phyloP scores from a whole-genome alignment of 2,113 vertebrate genomes.

The Leucosticte australis region DNA sequence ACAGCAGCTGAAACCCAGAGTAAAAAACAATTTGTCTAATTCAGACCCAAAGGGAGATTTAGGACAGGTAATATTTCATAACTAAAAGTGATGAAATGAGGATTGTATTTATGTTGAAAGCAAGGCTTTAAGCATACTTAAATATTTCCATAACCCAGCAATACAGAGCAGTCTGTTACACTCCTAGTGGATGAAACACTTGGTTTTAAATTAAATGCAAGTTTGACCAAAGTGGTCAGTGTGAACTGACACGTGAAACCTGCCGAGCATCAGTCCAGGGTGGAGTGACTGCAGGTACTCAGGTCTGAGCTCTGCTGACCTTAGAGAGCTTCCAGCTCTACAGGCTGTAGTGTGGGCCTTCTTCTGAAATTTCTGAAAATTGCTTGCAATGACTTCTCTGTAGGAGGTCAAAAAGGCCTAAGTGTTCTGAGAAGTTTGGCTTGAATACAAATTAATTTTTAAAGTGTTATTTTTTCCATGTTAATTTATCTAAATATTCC shows the following conservation, averaged over 20 bases:
- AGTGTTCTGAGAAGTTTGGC: not conserved
- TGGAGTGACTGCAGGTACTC: not conserved
- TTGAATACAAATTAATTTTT: not conserved
- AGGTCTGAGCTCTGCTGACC: not conserved
- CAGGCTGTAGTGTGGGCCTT: not conserved
- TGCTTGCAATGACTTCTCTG: not conserved
- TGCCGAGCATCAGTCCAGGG: not conserved
- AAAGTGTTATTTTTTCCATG: not conserved
- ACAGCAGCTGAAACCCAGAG: not conserved
- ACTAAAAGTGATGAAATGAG: not conserved
- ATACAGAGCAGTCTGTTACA: not conserved
- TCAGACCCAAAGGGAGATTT: not conserved
- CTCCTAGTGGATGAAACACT: not conserved
- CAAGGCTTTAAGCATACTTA: not conserved
- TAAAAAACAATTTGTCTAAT: not conserved
- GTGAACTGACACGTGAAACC: not conserved
- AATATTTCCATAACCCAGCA: not conserved
- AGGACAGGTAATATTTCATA: not conserved
- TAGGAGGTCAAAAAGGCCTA: not conserved
- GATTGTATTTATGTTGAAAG: not conserved
- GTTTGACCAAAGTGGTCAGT: not conserved
- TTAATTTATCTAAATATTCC: not conserved
- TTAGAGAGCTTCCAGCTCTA: not conserved
- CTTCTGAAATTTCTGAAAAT: not conserved
- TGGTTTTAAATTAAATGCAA: not conserved